phyloP scores from a whole-genome alignment of 2,888 invertebrate genomes.

The Andrena trimmerana region DNA sequence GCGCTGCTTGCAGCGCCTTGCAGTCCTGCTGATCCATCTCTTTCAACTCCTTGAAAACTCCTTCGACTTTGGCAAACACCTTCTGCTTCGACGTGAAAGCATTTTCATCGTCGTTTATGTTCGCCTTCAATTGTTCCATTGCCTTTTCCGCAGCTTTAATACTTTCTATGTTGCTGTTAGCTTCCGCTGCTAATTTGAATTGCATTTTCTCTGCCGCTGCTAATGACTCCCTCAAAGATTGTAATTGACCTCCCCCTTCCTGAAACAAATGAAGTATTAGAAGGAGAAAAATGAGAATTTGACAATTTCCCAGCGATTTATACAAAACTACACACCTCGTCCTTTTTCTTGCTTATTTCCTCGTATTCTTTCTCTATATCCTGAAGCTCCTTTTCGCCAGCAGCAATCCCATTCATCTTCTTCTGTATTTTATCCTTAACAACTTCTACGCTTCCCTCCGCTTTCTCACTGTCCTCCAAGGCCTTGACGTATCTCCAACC shows the following conservation, averaged over 20 bases:
- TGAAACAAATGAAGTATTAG: slow-evolving; percentile 78
- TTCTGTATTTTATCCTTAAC: slow-evolving; percentile 87
- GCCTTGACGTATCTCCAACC: slow-evolving; percentile 90
- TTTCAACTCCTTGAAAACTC: slow-evolving; percentile 89
- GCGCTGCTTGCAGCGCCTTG: slow-evolving; percentile 90
- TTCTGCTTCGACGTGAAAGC: slow-evolving; percentile 88
- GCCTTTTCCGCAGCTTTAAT: slow-evolving; percentile 90
- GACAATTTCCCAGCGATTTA: not conserved
- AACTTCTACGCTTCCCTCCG: slow-evolving; percentile 86
- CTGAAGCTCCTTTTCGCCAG: slow-evolving; percentile 86
- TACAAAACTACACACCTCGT: slow-evolving; percentile 87
- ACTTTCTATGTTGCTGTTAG: slow-evolving; percentile 89
- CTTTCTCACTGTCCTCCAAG: slow-evolving; percentile 86
- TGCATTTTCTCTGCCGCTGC: slow-evolving; percentile 89
- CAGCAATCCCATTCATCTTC: slow-evolving; percentile 86
- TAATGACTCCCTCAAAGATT: slow-evolving; percentile 88
- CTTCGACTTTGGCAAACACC: slow-evolving; percentile 88
- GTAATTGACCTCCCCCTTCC: slow-evolving; percentile 89
- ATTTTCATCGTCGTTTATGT: slow-evolving; percentile 89
- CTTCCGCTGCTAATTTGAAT: slow-evolving; percentile 88
- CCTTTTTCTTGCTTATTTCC: slow-evolving; percentile 88
- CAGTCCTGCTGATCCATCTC: slow-evolving; percentile 89
- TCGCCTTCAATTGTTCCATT: slow-evolving; percentile 89
- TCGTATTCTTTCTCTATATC: slow-evolving; percentile 87
- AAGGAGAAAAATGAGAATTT: slow-evolving; percentile 5